Evolutionary conservation across 2,797 vertebrate genomes (phyloP).

Genomic region (Zenarchopterus dispar): DNA sequence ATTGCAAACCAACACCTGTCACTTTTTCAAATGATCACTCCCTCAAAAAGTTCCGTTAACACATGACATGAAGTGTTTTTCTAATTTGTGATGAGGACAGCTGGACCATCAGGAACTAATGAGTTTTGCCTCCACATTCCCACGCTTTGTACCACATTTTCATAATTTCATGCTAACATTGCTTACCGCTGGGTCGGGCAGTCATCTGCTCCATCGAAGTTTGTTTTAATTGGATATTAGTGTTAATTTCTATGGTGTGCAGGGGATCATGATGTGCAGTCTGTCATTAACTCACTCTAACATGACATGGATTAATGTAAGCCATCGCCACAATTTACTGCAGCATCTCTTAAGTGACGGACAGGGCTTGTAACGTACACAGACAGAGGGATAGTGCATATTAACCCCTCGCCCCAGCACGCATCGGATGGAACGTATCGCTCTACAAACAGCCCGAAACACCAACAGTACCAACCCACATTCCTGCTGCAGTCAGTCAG

Average conservation of each 20-base stretch:
- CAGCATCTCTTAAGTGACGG: conserved; percentile 60
- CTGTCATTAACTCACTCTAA: conserved; percentile 63
- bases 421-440: conserved; percentile 25
- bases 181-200: conserved; percentile 31
- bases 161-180: conserved; percentile 60
- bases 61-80: conserved; percentile 30
- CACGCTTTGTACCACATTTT: conserved; percentile 42
- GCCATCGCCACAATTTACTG: conserved; percentile 64
- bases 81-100: conserved; percentile 38
- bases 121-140: conserved; percentile 37
- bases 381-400: conserved; percentile 40
- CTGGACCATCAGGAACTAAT: conserved; percentile 52
- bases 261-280: conserved; percentile 59
- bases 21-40: conserved; percentile 17
- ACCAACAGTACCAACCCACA: conserved; percentile 58
- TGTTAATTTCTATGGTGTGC: conserved; percentile 66
- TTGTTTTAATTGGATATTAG: conserved; percentile 73
- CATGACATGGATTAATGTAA: conserved; percentile 74
- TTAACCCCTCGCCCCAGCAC: conserved; percentile 47
- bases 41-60: conserved; percentile 11
- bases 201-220: conserved; percentile 47
- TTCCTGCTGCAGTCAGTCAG: too few species aligned
- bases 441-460: conserved; percentile 29
- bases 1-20: not conserved
- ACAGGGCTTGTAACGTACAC: conserved; percentile 47